phyloP scores from a whole-genome alignment of 2,113 vertebrate genomes.

The Cryptomyrus ogoouensis region DNA sequence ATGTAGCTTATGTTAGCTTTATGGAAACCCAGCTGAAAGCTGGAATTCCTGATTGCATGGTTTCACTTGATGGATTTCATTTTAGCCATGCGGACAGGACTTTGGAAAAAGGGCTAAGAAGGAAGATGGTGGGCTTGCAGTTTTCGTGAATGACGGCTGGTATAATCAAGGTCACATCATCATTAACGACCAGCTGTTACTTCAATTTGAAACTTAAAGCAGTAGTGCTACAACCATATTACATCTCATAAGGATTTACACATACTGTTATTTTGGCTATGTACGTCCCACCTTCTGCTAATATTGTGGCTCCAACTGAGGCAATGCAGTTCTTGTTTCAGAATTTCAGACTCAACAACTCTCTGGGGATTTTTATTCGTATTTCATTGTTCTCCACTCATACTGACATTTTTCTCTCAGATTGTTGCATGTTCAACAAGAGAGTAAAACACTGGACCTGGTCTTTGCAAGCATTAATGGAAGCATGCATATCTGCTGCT shows the following conservation, averaged over 20 bases:
- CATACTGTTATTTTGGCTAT: background rate
- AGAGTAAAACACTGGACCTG: background rate
- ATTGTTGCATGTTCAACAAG: background rate
- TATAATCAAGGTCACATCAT: background rate
- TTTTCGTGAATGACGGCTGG: background rate
- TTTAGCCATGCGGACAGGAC: background rate
- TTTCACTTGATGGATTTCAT: background rate
- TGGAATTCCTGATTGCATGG: background rate
- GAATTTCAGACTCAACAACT: background rate
- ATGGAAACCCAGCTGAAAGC: background rate
- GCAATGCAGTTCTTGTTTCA: background rate
- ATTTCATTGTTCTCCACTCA: background rate
- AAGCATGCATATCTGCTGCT: background rate
- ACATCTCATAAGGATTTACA: background rate
- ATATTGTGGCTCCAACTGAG: background rate
- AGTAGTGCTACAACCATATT: background rate
- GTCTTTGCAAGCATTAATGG: background rate
- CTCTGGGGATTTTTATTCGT: background rate
- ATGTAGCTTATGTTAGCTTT: background rate
- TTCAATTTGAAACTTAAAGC: background rate
- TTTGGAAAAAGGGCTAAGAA: background rate
- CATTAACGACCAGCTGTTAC: background rate
- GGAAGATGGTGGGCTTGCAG: background rate
- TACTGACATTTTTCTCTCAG: background rate
- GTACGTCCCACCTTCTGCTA: background rate